phyloP scores from a whole-genome alignment of 2,888 invertebrate genomes.

The Frankliniella fusca region DNA sequence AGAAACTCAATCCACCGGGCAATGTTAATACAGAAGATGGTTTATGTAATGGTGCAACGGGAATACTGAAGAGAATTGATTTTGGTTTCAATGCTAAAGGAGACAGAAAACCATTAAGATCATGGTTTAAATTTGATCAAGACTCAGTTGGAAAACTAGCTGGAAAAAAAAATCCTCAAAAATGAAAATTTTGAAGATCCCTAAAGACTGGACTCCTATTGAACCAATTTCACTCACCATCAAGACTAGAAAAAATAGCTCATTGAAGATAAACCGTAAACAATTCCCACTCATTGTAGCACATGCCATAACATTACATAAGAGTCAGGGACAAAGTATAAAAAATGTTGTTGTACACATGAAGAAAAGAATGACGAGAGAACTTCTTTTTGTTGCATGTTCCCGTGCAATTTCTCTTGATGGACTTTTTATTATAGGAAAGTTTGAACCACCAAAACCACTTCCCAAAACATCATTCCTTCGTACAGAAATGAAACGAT shows the following conservation, averaged over 20 bases:
- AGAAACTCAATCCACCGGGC: too few relatives aligned
- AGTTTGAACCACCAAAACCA: constrained; percentile 21
- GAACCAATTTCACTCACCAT: neutral
- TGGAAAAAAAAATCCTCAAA: too few relatives aligned
- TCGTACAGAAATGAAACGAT: neutral
- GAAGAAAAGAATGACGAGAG: neutral
- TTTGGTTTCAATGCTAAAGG: too few relatives aligned
- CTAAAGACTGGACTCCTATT: neutral
- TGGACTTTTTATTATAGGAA: constrained; percentile 27
- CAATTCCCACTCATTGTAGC: neutral
- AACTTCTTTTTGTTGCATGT: neutral
- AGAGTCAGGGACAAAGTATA: neutral
- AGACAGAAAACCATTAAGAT: too few relatives aligned
- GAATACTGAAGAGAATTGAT: too few relatives aligned
- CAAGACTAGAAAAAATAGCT: neutral
- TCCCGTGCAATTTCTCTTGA: constrained; percentile 14
- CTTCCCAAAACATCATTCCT: neutral
- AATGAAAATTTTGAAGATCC: neutral
- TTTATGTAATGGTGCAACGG: too few relatives aligned
- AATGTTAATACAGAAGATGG: too few relatives aligned
- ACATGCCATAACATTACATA: neutral
- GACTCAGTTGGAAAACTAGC: neutral
- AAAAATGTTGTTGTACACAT: neutral
- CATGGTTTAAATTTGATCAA: too few relatives aligned
- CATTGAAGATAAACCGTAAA: neutral